Percentiles rank a stretch among this genome's conserved stretches.
Evolutionary conservation across 2,888 invertebrate species (phyloP).

Genomic region (Tanytarsus gracilentus): DNA sequence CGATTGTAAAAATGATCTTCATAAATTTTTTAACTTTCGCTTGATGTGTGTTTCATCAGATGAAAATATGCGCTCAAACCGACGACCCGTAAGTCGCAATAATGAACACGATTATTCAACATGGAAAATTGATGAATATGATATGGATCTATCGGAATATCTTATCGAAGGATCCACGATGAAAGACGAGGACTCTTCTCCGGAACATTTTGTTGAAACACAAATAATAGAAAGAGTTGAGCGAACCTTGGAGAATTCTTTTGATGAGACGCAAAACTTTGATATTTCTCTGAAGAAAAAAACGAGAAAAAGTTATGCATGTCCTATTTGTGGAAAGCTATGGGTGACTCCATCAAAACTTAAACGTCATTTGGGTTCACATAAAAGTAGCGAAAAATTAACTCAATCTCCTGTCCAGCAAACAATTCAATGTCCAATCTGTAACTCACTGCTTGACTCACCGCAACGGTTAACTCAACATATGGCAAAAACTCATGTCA

Average conservation of each 20-base stretch:
- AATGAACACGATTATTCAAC: constrained; percentile 4
- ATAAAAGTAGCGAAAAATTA: neutral
- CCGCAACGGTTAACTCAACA: neutral
- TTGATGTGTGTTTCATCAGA: neutral
- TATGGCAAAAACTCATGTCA: neutral
- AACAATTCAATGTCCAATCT: neutral
- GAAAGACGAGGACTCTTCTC: neutral
- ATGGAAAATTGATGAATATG: constrained; percentile 1
- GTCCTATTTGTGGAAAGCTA: constrained; percentile 11
- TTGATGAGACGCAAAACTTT: constrained; percentile 4
- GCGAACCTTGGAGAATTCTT: neutral
- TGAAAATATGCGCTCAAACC: neutral
- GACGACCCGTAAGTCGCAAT: neutral
- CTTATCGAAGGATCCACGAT: neutral
- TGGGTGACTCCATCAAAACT: constrained; percentile 20
- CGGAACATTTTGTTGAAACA: neutral
- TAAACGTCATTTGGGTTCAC: constrained; percentile 2
- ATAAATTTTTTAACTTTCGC: neutral
- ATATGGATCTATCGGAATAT: neutral
- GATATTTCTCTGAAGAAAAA: neutral
- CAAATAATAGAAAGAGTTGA: neutral
- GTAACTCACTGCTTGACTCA: neutral
- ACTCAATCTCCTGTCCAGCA: neutral
- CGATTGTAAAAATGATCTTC: neutral
- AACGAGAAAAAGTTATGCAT: neutral